These are phyloP conservation scores for Pyrgilauda ruficollis DNA, from an alignment of 2,113 vertebrate species.

Conservation along the genomic window DNA sequence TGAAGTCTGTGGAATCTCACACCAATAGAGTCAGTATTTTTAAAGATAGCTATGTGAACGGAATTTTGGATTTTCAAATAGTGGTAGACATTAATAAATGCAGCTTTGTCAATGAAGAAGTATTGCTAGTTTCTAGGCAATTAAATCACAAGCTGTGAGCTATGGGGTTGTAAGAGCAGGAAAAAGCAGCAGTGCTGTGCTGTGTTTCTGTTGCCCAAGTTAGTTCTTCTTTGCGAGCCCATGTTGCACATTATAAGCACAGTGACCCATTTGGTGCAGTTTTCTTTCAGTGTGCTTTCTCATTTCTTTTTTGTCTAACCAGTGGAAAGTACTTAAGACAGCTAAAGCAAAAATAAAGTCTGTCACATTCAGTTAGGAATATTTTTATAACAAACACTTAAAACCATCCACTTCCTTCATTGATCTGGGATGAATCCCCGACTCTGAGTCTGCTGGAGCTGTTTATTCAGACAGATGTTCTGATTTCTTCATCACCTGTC, in stretches of 20 bases:
- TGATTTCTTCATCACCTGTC: slow-evolving; percentile 51
- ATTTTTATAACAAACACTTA: neutral
- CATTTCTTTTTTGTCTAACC: neutral
- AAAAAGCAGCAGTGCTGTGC: neutral
- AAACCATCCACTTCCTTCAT: neutral
- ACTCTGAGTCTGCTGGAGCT: neutral
- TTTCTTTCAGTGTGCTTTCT: neutral
- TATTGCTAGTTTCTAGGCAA: neutral
- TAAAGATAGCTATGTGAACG: neutral
- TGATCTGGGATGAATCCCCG: neutral
- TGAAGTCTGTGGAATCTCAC: neutral
- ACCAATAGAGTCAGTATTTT: neutral
- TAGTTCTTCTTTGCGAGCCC: neutral
- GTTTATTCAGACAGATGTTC: slow-evolving; percentile 29
- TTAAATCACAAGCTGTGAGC: neutral
- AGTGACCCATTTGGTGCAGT: neutral
- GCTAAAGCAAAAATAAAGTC: neutral
- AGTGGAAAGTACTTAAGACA: neutral
- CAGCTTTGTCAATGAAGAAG: neutral
- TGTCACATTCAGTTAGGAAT: neutral
- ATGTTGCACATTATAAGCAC: neutral
- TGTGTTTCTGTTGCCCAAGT: neutral
- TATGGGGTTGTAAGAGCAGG: neutral
- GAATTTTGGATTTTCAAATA: neutral
- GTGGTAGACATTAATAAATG: neutral